A percentile compares a stretch with the other conserved stretches of the same genome.
Conservation (phyloP, 2,888 invertebrate species). For the Schizotus pectinicornis region DNA sequence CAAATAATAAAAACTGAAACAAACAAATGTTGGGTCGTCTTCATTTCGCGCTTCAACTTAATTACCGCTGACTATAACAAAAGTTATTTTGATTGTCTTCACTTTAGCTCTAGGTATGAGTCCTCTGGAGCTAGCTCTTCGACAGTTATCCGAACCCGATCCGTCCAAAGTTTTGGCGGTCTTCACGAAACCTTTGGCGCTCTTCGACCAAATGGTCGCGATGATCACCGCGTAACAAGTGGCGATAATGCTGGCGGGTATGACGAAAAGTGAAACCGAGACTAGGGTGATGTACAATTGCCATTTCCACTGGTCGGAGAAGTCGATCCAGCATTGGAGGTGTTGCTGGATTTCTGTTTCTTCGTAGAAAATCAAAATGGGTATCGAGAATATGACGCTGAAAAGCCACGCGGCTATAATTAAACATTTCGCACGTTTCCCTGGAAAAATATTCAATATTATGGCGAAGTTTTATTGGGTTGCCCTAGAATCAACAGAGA, state of each 20-base stretch:
- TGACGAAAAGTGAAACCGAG: conserved; percentile 77
- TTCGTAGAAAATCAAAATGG: conserved; percentile 80
- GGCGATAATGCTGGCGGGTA: conserved; percentile 84
- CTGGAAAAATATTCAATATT: conserved; percentile 60
- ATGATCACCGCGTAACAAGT: conserved; percentile 89
- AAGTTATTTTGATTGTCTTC: conserved; percentile 95
- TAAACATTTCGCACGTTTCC: conserved; percentile 80
- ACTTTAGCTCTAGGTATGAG: conserved; percentile 93
- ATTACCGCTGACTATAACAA: conserved; percentile 79
- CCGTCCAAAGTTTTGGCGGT: conserved; percentile 23
- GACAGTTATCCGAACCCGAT: conserved; percentile 59
- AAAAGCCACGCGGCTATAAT: conserved; percentile 83
- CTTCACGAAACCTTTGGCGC: conserved; percentile 50
- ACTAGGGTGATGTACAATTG: conserved; percentile 86
- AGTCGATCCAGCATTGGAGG: conserved; percentile 86
- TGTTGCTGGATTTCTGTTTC: conserved; percentile 76
- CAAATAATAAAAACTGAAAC: conserved; percentile 87
- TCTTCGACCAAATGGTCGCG: conserved; percentile 86
- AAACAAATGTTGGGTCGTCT: conserved; percentile 5
- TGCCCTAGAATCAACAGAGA: conserved; percentile 16
- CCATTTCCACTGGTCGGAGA: conserved; percentile 76
- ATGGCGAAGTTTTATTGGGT: conserved; percentile 7
- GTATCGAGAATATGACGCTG: conserved; percentile 79
- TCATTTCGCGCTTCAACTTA: conserved; percentile 46
- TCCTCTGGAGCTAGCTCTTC: conserved; percentile 87